A percentile compares a stretch with the other conserved stretches of the same genome.
phyloP scores from a whole-genome alignment of 2,888 invertebrate species.

The Hyposoter didymator region DNA sequence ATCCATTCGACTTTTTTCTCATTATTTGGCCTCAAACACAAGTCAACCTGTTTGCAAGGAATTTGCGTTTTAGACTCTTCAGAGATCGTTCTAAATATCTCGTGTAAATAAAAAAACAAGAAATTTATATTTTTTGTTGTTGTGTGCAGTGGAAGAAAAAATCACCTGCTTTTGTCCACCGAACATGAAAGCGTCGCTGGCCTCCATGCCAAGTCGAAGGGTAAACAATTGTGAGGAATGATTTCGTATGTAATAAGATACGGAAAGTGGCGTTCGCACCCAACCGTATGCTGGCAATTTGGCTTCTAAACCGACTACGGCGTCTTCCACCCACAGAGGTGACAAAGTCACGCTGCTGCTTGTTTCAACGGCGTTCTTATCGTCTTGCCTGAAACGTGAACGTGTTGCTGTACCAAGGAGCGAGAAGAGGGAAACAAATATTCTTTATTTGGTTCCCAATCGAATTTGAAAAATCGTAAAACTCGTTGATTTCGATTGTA shows the following conservation, averaged over 20 bases:
- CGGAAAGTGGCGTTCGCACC: conserved; percentile 89
- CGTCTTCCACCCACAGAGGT: conserved; percentile 87
- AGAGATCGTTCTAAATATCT: background rate
- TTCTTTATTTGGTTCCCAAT: background rate
- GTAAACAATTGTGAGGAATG: conserved; percentile 90
- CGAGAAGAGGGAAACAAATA: background rate
- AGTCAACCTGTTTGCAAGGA: conserved; percentile 79
- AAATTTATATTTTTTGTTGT: background rate
- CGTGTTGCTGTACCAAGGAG: background rate
- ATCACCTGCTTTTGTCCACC: conserved; percentile 95
- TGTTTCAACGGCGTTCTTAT: conserved; percentile 78
- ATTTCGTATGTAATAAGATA: conserved; percentile 90
- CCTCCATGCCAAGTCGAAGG: conserved; percentile 91
- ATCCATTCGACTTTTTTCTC: conserved; percentile 89
- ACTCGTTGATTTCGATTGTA: no score
- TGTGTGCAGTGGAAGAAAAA: background rate
- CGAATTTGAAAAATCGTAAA: background rate
- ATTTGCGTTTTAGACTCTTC: conserved; percentile 9
- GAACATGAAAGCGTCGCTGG: conserved; percentile 97
- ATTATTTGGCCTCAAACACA: conserved; percentile 86
- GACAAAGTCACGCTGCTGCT: conserved; percentile 86
- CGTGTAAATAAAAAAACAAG: background rate
- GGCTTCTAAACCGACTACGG: conserved; percentile 87
- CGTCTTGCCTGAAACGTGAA: conserved; percentile 75
- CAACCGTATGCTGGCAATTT: conserved; percentile 91